Conservation (phyloP, 2,888 invertebrate genomes). For the Dynastes grantii region DNA sequence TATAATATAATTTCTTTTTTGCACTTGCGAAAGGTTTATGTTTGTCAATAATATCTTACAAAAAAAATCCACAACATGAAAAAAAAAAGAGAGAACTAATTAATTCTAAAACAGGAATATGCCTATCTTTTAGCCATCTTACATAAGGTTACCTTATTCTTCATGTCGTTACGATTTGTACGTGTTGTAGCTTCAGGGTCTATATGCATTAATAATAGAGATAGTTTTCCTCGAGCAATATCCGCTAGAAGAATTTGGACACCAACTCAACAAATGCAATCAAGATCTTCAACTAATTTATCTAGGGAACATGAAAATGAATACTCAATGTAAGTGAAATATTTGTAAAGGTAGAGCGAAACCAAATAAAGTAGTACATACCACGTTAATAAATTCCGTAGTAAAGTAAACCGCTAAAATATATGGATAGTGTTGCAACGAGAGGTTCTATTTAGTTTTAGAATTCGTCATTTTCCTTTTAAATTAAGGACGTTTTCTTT, state of each 20-base stretch:
- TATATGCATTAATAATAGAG: conserved; percentile 66
- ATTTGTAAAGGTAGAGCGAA: background rate
- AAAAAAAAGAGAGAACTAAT: conserved; percentile 6
- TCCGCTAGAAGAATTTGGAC: conserved; percentile 64
- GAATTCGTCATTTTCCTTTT: too few relatives aligned
- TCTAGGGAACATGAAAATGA: conserved; percentile 57
- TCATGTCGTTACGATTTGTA: conserved; percentile 25
- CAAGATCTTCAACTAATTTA: conserved; percentile 63
- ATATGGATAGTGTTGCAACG: too few relatives aligned
- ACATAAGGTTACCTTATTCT: background rate
- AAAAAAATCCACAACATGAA: background rate
- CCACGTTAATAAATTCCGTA: too few relatives aligned
- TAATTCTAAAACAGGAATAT: conserved; percentile 20
- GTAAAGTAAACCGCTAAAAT: too few relatives aligned
- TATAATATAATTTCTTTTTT: conserved; percentile 6
- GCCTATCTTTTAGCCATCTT: background rate
- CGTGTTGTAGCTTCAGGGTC: conserved; percentile 67
- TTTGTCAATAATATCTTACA: conserved; percentile 24
- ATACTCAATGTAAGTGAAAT: conserved; percentile 57
- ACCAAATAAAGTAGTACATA: too few relatives aligned
- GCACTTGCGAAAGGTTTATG: conserved; percentile 11
- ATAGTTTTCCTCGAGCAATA: conserved; percentile 65
- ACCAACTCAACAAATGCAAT: conserved; percentile 60
- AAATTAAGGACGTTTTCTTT: too few relatives aligned
- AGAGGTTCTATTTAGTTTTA: too few relatives aligned